Percentiles rank a stretch among this genome's conserved stretches.
phyloP scores from a whole-genome alignment of 2,113 vertebrate species.

The Pristiophorus japonicus region DNA sequence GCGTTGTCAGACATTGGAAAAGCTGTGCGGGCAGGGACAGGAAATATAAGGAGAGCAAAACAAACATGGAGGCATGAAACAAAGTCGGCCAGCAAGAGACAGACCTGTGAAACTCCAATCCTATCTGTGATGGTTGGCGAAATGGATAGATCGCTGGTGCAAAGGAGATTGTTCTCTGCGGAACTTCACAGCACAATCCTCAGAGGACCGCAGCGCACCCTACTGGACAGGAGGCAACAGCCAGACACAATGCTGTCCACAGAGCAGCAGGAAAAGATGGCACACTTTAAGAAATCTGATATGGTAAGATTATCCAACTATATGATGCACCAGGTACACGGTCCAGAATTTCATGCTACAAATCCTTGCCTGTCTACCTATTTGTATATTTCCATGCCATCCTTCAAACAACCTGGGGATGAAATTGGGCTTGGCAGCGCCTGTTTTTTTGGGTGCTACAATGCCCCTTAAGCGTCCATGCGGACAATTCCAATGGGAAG shows the following conservation, averaged over 20 bases:
- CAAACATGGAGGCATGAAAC: neutral
- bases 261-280: neutral
- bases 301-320: neutral
- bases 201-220: neutral
- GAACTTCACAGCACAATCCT: neutral
- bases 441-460: too few species aligned
- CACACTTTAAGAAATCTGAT: neutral
- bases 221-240: neutral
- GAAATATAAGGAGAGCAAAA: neutral
- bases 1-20: neutral
- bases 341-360: neutral
- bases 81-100: neutral
- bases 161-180: neutral
- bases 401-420: neutral
- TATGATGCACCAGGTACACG: neutral
- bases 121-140: neutral
- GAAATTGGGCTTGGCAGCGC: too few species aligned
- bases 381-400: neutral
- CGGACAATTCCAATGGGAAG: too few species aligned
- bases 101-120: too few species aligned
- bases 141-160: neutral
- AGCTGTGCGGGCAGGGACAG: neutral
- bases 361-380: neutral
- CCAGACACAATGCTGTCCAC: neutral
- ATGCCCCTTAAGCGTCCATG: too few species aligned